phyloP scores from a whole-genome alignment of 2,797 vertebrate genomes.

The Hoplostethus mediterraneus region DNA sequence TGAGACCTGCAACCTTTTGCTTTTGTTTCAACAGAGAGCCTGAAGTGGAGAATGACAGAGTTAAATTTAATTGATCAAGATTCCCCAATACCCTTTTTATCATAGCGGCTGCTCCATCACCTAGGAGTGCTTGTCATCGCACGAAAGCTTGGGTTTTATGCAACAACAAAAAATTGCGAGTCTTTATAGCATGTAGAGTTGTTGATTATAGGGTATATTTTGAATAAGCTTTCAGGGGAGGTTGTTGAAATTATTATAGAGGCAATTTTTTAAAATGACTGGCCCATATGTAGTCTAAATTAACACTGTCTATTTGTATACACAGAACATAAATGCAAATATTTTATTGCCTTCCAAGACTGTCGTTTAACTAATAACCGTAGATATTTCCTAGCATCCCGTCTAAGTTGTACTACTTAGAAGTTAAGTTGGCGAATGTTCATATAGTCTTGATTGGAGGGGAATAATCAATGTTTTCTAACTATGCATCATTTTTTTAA shows the following conservation, averaged over 20 bases:
- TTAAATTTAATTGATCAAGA: conserved; percentile 48
- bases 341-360: conserved; percentile 81
- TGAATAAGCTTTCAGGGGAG: conserved; percentile 76
- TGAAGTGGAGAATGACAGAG: conserved; percentile 10
- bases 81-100: conserved; percentile 31
- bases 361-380: conserved; percentile 73
- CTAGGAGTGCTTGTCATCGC: conserved; percentile 48
- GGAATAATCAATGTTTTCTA: conserved; percentile 80
- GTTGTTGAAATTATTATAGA: conserved; percentile 65
- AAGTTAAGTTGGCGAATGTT: conserved; percentile 75
- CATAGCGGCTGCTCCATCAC: conserved; percentile 43
- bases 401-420: conserved; percentile 60
- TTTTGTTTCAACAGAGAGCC: conserved; percentile 5
- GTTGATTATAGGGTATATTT: conserved; percentile 77
- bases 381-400: conserved; percentile 70
- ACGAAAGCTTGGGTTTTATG: conserved; percentile 76
- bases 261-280: conserved; percentile 53
- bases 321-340: conserved; percentile 77
- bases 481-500: conserved; percentile 88
- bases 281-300: conserved; percentile 77
- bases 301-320: conserved; percentile 78
- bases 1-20: conserved; percentile 60
- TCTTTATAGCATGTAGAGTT: conserved; percentile 75
- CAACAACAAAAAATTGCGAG: conserved; percentile 56
- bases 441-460: conserved; percentile 71